Base-by-base conservation (phyloP, 2,888 invertebrate genomes). In the Erebia aethiops region DNA sequence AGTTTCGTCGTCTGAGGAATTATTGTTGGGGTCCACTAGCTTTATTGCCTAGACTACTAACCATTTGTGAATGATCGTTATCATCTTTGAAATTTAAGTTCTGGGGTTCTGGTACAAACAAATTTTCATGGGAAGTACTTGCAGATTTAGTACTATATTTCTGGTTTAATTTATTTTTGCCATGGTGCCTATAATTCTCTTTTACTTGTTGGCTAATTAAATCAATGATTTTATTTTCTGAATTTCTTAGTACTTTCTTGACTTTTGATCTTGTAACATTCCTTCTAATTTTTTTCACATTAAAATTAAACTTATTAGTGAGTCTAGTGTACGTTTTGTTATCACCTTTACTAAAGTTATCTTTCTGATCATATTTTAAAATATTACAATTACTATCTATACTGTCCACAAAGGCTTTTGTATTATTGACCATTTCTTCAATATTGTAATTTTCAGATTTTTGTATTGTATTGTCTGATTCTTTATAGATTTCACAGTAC, bases 321-420 rank as follows among this genome's bases (percentile, higher is more conserved):
- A 43, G 43, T 49, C 57, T 57, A 18, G n/a, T 66, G 13, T 66
- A 73, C 62, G 66, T 69, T 69, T 69, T 71, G 21, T 60, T 71
- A 58, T 67, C 62, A 4, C 52, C 66, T 56, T 69, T 69, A 65
- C n/a, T 49, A 13, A 62, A 54, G 2, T 54, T 70, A 41, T 43
- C 41, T 13, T 35, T 26, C 51, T 61, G 54, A 13, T n/a, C 2
- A 14, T n/a, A 56, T 41, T 51, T 26, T 11, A 46, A 18, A 18
- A 8, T 1, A 60, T 41, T 9, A 26, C 2, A 57, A 41, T 16
- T 60, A 16, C 18, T 18, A 49, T 18, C 8, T 14, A 46, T 8
- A 41, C 41, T 16, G 43, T n/a, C n/a, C 10, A 11, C 1, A 21
- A 49, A 2, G 14, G 2, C 16, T 7, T 14, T 13, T 18, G 3